These are phyloP conservation scores for Harpalus rubripes DNA, from an alignment of 2,888 invertebrate species.

Conservation along the genomic window DNA sequence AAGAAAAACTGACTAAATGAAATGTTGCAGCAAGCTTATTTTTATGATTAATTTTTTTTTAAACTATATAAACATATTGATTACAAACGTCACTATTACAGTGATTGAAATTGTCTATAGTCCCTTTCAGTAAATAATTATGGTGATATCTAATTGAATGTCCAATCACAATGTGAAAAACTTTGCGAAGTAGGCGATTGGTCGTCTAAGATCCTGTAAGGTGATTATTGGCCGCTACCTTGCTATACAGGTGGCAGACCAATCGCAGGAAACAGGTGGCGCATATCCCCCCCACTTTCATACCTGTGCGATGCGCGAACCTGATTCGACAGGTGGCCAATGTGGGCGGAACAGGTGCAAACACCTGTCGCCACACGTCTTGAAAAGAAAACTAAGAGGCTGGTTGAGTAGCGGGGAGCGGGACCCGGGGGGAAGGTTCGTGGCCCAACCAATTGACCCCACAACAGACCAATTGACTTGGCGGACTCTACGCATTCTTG, in stretches of 20 bases:
- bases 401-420: neutral
- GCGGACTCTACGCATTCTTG: slow-evolving; percentile 70
- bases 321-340: slow-evolving; percentile 65
- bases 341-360: slow-evolving; percentile 60
- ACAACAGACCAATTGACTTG: slow-evolving; percentile 71
- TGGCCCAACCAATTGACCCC: slow-evolving; percentile 72
- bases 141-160: too few species aligned
- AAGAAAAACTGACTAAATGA: too few species aligned
- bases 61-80: too few species aligned
- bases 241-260: slow-evolving; percentile 64
- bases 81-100: too few species aligned
- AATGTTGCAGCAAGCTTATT: too few species aligned
- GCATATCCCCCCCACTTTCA: slow-evolving; percentile 52
- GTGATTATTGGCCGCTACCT: slow-evolving; percentile 54
- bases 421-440: neutral
- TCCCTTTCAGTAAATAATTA: too few species aligned
- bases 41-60: too few species aligned
- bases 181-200: slow-evolving; percentile 22
- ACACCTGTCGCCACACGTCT: slow-evolving; percentile 54
- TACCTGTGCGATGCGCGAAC: slow-evolving; percentile 57
- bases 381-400: neutral
- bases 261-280: slow-evolving; percentile 63
- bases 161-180: too few species aligned
- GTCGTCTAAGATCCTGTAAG: slow-evolving; percentile 6
- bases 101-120: too few species aligned